These are phyloP conservation scores for Xerus inauris DNA, from an alignment of 2,113 vertebrate species.

Conservation along the genomic window DNA sequence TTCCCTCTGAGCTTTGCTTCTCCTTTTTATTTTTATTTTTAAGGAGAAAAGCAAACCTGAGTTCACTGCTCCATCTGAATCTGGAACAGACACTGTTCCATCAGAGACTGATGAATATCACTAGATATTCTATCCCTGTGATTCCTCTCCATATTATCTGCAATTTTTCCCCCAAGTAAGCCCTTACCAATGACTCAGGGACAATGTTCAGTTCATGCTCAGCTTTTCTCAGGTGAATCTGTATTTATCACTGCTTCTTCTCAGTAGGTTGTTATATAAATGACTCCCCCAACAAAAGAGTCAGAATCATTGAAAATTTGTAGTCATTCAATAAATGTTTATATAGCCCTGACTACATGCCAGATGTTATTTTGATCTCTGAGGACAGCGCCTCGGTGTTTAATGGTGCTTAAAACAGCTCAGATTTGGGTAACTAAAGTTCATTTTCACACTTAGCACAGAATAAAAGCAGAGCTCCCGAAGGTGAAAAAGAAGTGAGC, in stretches of 20 bases:
- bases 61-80: not conserved
- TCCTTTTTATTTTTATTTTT: not conserved
- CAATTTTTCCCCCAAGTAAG: not conserved
- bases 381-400: not conserved
- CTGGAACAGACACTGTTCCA: too few relatives aligned
- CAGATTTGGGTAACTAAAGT: too few relatives aligned
- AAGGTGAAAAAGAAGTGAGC: not conserved
- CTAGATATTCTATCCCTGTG: rapidly evolving
- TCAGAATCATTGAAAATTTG: not conserved
- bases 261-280: not conserved
- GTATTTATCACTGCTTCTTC: not conserved
- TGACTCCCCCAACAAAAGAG: not conserved
- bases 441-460: not conserved
- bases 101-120: not conserved
- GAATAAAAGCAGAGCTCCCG: not conserved
- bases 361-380: not conserved
- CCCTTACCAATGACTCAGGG: not conserved
- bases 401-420: not conserved
- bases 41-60: not conserved
- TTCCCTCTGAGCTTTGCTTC: not conserved
- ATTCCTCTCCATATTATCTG: not conserved
- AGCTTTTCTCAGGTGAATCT: not conserved
- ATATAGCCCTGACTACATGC: not conserved
- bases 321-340: not conserved
- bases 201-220: not conserved